Evolutionary conservation across 2,797 vertebrate genomes (phyloP), one percentile per base, ranked within the genome.

Genomic region (Acropternis orthonyx): DNA sequence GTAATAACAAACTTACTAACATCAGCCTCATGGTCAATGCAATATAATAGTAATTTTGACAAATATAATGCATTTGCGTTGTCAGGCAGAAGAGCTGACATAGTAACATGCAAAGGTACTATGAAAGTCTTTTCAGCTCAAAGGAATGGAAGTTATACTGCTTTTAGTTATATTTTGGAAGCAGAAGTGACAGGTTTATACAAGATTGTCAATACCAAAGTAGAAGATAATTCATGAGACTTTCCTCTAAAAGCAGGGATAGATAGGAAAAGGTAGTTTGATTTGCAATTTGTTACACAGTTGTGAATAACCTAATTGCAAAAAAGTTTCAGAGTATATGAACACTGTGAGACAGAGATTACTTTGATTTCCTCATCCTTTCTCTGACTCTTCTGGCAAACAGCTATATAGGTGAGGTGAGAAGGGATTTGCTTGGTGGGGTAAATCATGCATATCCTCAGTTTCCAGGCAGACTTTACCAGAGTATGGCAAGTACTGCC

Each of bases 81-180:
- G 56, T 92, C 72, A 91, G 28, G 13, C n/a, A 83, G 37, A 71
- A 88, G 34, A 88, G 49, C 28, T 77, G 30, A 54, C 74, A 36
- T 0, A 54, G 63, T 71, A 85, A 51, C 2, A 1, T 61, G 20
- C 28, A 62, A 44, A 75, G 6, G 14, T 82, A 52, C 59, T 73
- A 7, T 63, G 52, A 56, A 71, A 83, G 65, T 56, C 36, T 87
- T 91, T 92, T 92, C 71, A 85, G 18, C 34, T 54, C 52, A 27
- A 77, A 65, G 67, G 39, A 89, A 46, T 69, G 36, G 37, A 89
- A 91, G 81, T 56, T 77, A 26, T 15, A 12, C 26, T 77, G 30
- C 65, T 93, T 71, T 87, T 48, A 88, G 27, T 79, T 95, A 67
- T 14, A 49, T 91, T 71, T 68, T 89, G 56, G 91, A 95, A 94